phyloP scores from a whole-genome alignment of 2,888 invertebrate genomes.

The Strigamia transsilvanica region DNA sequence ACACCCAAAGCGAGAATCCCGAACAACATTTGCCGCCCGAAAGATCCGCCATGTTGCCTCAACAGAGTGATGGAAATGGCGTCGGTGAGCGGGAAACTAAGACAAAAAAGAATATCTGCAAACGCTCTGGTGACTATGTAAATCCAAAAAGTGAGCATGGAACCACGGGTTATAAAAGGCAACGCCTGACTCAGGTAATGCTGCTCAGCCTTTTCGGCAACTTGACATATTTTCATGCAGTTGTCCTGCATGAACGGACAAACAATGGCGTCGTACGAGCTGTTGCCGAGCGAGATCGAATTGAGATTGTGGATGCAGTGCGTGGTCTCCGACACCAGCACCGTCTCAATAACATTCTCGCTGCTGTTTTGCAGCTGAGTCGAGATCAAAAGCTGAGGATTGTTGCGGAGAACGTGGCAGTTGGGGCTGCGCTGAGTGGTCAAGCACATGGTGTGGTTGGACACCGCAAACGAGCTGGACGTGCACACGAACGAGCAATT shows the following conservation, averaged over 20 bases:
- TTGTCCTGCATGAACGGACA: not conserved
- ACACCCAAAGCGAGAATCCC: conserved; percentile 50
- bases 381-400: not conserved
- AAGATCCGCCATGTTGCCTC: conserved; percentile 11
- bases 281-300: not conserved
- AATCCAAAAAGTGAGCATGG: conserved; percentile 51
- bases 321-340: conserved; percentile 17
- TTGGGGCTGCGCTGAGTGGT: not conserved
- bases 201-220: not conserved
- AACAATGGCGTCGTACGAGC: not conserved
- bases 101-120: conserved; percentile 10
- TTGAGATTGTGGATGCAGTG: conserved; percentile 1
- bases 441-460: not conserved
- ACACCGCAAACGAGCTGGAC: not conserved
- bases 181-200: not conserved
- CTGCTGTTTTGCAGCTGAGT: not conserved
- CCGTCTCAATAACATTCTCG: not conserved
- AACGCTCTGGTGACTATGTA: conserved; percentile 25
- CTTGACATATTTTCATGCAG: conserved; percentile 21
- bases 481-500: conserved; percentile 36
- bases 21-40: conserved; percentile 50
- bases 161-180: not conserved
- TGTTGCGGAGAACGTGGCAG: not conserved
- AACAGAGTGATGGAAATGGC: conserved; percentile 33
- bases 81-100: conserved; percentile 21